Conservation (phyloP, 2,888 invertebrate species). For the Kryphioiulus occultus region DNA sequence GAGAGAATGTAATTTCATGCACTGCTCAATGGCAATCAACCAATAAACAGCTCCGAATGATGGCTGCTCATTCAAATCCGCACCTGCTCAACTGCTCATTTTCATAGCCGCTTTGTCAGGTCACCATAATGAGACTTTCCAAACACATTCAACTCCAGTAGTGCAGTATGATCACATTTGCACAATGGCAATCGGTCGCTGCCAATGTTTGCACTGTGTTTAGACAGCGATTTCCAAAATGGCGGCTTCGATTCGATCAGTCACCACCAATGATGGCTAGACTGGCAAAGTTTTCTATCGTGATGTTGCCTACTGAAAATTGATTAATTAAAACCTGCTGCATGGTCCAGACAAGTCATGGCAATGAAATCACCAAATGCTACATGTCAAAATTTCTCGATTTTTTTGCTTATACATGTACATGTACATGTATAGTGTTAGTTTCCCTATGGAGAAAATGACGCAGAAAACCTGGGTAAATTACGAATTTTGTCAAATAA, state of each 20-base stretch:
- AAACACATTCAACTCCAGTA: background rate
- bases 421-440: too few species aligned
- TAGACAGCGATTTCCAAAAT: background rate
- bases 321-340: background rate
- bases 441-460: too few species aligned
- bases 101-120: background rate
- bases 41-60: background rate
- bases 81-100: slow-evolving; percentile 4
- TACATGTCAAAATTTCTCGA: too few species aligned
- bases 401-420: too few species aligned
- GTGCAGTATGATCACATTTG: slow-evolving; percentile 4
- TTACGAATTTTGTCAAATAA: too few species aligned
- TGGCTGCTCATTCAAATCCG: background rate
- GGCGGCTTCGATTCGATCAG: background rate
- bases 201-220: background rate
- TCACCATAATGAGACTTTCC: background rate
- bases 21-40: background rate
- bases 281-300: too few species aligned
- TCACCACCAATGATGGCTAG: background rate
- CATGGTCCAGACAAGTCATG: background rate
- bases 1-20: background rate
- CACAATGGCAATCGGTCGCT: background rate
- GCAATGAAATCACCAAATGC: too few species aligned
- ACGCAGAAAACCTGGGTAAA: too few species aligned
- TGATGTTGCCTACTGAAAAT: background rate